A percentile compares a stretch with the other conserved stretches of the same genome.
Conservation (phyloP, 1,140 invertebrate species). For the Phocides pigmalion region DNA sequence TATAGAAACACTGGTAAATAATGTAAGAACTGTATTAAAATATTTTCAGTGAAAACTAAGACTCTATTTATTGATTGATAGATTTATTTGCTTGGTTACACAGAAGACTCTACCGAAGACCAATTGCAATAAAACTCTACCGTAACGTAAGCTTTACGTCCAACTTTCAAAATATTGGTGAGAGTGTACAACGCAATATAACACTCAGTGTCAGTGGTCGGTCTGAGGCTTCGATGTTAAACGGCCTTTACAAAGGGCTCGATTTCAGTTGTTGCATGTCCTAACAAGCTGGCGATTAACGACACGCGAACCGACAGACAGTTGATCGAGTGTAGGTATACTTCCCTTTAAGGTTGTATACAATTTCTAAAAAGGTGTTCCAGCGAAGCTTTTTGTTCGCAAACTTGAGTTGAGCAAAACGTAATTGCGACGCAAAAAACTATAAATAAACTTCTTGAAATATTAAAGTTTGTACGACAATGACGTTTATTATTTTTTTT, state of each 20-base stretch:
- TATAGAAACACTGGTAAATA: too few species aligned
- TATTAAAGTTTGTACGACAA: not conserved
- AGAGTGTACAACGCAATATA: conserved; percentile 22
- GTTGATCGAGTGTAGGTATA: conserved; percentile 20
- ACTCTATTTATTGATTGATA: too few species aligned
- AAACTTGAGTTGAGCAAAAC: not conserved
- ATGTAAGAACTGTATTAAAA: too few species aligned
- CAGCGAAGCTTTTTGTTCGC: not conserved
- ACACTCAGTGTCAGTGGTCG: conserved; percentile 16
- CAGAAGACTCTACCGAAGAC: not conserved
- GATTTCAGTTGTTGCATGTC: conserved; percentile 31
- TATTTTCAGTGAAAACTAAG: too few species aligned
- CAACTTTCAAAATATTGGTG: conserved; percentile 30
- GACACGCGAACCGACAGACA: conserved; percentile 25
- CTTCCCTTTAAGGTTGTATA: not conserved
- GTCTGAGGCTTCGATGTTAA: conserved; percentile 17
- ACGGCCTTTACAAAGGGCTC: conserved; percentile 30
- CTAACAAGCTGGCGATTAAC: conserved; percentile 27
- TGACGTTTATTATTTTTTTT: not conserved
- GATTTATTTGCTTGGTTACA: too few species aligned
- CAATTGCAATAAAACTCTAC: not conserved
- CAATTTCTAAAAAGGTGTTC: conserved; percentile 1
- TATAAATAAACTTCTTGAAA: not conserved
- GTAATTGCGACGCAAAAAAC: not conserved
- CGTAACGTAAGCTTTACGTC: not conserved